A percentile compares a stretch with the other conserved stretches of the same genome.
Conservation (phyloP, 1,140 invertebrate genomes). For the Oscheius sp. region DNA sequence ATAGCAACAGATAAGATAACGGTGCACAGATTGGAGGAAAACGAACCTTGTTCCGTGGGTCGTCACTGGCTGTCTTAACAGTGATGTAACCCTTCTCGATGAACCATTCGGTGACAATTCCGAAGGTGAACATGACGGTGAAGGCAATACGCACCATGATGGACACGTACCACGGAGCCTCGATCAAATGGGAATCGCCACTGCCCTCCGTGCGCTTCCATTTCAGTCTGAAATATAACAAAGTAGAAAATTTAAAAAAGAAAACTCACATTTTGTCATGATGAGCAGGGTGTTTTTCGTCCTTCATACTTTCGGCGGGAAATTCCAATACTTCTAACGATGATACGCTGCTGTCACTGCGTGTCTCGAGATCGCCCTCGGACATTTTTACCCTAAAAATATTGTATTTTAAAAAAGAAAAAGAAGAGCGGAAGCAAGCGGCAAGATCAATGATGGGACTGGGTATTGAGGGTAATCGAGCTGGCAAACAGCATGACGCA, state of each 20-base stretch:
- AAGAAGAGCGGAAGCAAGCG: too few species aligned
- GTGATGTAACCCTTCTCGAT: neutral
- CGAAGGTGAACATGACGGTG: neutral
- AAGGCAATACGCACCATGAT: neutral
- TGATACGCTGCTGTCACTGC: too few species aligned
- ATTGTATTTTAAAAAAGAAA: too few species aligned
- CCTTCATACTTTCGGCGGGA: too few species aligned
- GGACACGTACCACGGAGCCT: neutral
- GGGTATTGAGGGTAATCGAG: too few species aligned
- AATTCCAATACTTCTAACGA: too few species aligned
- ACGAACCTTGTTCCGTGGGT: slow-evolving; percentile 11
- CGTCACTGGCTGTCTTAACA: neutral
- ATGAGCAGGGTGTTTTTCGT: too few species aligned
- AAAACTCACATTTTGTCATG: neutral
- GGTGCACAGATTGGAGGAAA: neutral
- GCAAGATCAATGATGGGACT: too few species aligned
- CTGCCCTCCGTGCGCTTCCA: neutral
- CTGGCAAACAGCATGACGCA: too few species aligned
- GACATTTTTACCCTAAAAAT: too few species aligned
- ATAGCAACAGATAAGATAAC: neutral
- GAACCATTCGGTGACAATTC: neutral
- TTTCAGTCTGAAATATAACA: neutral
- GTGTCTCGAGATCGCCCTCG: too few species aligned
- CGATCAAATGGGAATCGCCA: neutral
- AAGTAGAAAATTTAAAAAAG: neutral